phyloP scores from a whole-genome alignment of 2,888 invertebrate genomes.

The Dyspetes luteomarginatus region DNA sequence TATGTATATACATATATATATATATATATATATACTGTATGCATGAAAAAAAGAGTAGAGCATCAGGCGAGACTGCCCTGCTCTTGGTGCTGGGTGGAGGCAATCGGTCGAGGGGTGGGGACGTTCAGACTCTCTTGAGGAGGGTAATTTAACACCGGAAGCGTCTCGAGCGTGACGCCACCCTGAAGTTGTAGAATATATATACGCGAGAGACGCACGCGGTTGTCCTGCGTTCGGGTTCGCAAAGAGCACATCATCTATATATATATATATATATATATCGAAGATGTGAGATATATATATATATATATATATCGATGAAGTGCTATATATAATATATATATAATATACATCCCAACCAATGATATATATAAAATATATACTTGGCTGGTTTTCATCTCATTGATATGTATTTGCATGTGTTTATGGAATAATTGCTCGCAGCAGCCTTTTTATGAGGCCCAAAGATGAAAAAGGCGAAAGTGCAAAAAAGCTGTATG shows the following conservation, averaged over 20 bases:
- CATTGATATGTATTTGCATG: background rate
- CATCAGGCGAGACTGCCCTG: constrained; percentile 60
- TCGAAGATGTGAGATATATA: no score
- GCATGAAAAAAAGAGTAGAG: constrained; percentile 35
- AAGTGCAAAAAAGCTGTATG: background rate
- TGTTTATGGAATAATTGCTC: no score
- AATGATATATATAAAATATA: constrained; percentile 1
- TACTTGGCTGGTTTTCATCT: background rate
- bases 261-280: constrained; percentile 16
- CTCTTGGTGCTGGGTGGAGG: constrained; percentile 65
- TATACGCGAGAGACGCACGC: constrained; percentile 72
- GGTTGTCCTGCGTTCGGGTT: no score
- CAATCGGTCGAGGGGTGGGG: no score
- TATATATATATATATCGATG: background rate
- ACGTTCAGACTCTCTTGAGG: constrained; percentile 68
- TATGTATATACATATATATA: no score
- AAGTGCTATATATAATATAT: constrained; percentile 1
- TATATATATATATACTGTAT: background rate
- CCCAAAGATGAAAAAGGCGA: background rate
- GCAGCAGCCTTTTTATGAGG: no score
- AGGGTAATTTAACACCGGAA: constrained; percentile 83
- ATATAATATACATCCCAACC: no score
- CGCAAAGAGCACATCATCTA: constrained; percentile 35
- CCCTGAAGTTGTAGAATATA: constrained; percentile 83
- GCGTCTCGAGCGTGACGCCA: constrained; percentile 83